Percentiles rank a stretch among this genome's conserved stretches.
Conservation (phyloP, 2,888 invertebrate genomes). For the Ectobius pallidus region DNA sequence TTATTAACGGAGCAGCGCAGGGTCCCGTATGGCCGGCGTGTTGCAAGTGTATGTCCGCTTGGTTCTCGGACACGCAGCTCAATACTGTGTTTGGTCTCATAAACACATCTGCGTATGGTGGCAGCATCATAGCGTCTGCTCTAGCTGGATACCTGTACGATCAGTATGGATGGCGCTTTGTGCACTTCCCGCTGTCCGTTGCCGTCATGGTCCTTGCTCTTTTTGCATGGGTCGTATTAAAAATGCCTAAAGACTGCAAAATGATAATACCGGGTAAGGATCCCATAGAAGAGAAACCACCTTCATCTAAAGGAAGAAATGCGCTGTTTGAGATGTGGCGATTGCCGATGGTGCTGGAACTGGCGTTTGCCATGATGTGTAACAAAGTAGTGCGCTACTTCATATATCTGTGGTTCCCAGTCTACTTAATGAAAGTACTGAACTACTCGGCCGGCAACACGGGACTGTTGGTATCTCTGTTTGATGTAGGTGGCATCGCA, state of each 20-base stretch:
- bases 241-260: slow-evolving; percentile 50
- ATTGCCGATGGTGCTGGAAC: slow-evolving; percentile 53
- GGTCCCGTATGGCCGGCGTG: slow-evolving; percentile 58
- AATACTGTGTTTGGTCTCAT: slow-evolving; percentile 57
- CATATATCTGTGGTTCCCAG: slow-evolving; percentile 58
- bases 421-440: slow-evolving; percentile 54
- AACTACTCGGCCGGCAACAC: slow-evolving; percentile 54
- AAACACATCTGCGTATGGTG: slow-evolving; percentile 57
- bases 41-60: slow-evolving; percentile 54
- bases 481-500: slow-evolving; percentile 57
- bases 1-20: slow-evolving; percentile 55
- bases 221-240: slow-evolving; percentile 49
- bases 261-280: slow-evolving; percentile 51
- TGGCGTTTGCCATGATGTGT: slow-evolving; percentile 55
- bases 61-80: slow-evolving; percentile 54
- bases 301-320: slow-evolving; percentile 15
- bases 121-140: slow-evolving; percentile 55
- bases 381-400: slow-evolving; percentile 57
- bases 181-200: slow-evolving; percentile 52
- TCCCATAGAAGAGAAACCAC: not conserved
- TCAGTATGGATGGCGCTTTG: slow-evolving; percentile 54
- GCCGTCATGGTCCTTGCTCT: slow-evolving; percentile 51
- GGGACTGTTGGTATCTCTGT: slow-evolving; percentile 56
- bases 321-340: slow-evolving; percentile 50
- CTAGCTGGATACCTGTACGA: slow-evolving; percentile 54